Base-by-base conservation (phyloP, 2,797 vertebrate genomes). In the Chanos chanos region DNA sequence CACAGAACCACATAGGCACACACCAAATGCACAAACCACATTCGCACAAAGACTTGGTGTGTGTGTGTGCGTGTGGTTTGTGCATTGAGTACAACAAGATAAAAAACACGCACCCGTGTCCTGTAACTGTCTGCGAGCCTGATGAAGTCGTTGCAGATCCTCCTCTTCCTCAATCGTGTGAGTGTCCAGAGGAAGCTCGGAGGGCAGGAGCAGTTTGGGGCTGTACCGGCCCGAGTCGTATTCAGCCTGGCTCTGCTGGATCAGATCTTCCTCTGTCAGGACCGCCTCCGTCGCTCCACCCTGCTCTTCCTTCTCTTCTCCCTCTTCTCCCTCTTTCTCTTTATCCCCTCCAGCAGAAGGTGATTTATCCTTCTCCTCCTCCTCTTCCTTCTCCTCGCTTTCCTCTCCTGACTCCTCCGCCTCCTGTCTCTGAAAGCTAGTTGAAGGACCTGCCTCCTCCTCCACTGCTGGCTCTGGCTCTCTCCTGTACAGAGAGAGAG, bases 171-270 rank as follows among this genome's bases (percentile, higher is more conserved):
- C 93, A 61, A 92, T 86, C 1, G 93, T 90, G 3, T 99, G 96
- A 0, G 92, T 88, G 0, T 99, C 94, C 8, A 96, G 91, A 0
- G 97, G 96, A 78, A 99, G 85, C 74, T 98, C 97, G 0, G 91
- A 92, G 1, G 81, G 4, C 0, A 82, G 86, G 59, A 98, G 91
- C 69, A 98, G 88, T 1, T 85, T 58, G 0, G 96, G 96, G 54
- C 95, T 99, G 89, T 98, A 99, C 56, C 91, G 92, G 0, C 94
- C 94, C 0, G 94, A 92, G 0, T 98, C 94, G 0, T 98, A 99
- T 73, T 99, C 97, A 0, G 95, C 94, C 77, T 98, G 88, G 80
- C 95, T 98, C 84, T 99, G 97, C 82, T 95, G 95, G 76, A 99
- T 96, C 69, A 99, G 83, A 77, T 99, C 96, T 79, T 98, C 96